These are phyloP conservation scores for Lepus townsendii DNA, from an alignment of 2,797 vertebrate genomes.

Conservation along the genomic window DNA sequence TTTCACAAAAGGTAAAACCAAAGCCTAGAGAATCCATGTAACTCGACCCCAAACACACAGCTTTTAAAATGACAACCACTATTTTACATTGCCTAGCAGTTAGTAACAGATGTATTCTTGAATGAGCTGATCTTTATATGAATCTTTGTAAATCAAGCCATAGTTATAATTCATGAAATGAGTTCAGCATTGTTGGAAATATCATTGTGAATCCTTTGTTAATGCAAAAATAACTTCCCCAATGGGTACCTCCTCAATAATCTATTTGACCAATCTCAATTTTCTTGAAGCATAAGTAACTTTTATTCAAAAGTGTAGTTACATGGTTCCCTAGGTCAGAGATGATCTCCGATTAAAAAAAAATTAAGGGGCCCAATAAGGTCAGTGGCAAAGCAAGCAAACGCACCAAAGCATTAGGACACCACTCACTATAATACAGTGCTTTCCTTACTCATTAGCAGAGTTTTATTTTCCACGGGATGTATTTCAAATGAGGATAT, in stretches of 20 bases:
- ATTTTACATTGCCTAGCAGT: not conserved
- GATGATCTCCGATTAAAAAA: not conserved
- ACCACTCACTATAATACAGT: slow-evolving; percentile 35
- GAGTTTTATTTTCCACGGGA: slow-evolving; percentile 72
- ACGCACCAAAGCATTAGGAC: not conserved
- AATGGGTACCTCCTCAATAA: not conserved
- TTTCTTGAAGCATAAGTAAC: slow-evolving; percentile 44
- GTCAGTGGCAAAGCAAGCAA: slow-evolving; percentile 54
- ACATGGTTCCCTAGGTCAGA: slow-evolving; percentile 14
- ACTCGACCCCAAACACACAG: not conserved
- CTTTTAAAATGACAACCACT: not conserved
- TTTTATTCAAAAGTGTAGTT: slow-evolving; percentile 33
- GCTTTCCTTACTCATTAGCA: slow-evolving; percentile 70
- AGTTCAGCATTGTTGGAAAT: not conserved
- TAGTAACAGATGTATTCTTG: slow-evolving; percentile 15
- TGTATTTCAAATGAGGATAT: slow-evolving; percentile 78
- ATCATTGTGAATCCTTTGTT: slow-evolving; percentile 15
- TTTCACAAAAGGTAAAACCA: slow-evolving; percentile 12
- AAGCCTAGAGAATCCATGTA: not conserved
- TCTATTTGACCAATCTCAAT: not conserved
- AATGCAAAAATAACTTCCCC: slow-evolving; percentile 37
- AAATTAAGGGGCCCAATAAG: not conserved
- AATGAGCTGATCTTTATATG: not conserved
- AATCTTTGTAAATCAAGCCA: slow-evolving; percentile 44
- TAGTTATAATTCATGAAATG: not conserved